Base-by-base conservation (phyloP, 2,113 vertebrate species). In the Tupaia chinensis region DNA sequence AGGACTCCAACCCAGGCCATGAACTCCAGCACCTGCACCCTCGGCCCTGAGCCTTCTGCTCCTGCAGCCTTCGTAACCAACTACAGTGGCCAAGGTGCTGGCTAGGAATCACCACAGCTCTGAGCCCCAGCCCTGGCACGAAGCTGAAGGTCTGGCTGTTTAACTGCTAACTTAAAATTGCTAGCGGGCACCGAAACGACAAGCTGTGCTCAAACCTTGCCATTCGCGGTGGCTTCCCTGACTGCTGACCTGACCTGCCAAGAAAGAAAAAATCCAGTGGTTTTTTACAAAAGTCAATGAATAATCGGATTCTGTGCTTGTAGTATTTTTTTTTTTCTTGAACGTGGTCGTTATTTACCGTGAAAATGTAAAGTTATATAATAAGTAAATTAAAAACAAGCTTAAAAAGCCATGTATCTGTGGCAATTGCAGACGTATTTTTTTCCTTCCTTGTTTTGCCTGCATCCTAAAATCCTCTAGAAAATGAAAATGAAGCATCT, bases 401-500 rank as follows among this genome's bases (percentile, higher is more conserved):
- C 56, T 85, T n/a, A 32, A 91, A 95, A 93, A 78, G 32, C 27
- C 27, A 9, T 9, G 44, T 70, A 22, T 69, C 76, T 80, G 74
- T 86, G 80, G 84, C 65, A 89, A 89, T 5, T 9, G 1, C 32
- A 85, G 8, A 89, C 20, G 22, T 44, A 12, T 74, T 63, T 56
- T 32, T 25, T 85, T 87, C 66, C 29, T 85, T 87, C 66, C 22
- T 95, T 78, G 22, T 90, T 90, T 68, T 74, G 29, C 34, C 56
- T 8, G 73, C 12, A 19, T 1, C 56, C 76, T 83, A 87, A 84
- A 94, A 69, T 53, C 61, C 44, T 54, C 9, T 14, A 78, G 63
- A 70, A 89, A 83, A 95, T 29, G 66, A 84, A 72, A 93, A 56
- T 80, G 61, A 74, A 94, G 83, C 9, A 72, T 29, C 93, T 68